Evolutionary conservation across 2,113 vertebrate species (phyloP), one percentile per base, ranked within the genome.

Genomic region (Orthonyx spaldingii): DNA sequence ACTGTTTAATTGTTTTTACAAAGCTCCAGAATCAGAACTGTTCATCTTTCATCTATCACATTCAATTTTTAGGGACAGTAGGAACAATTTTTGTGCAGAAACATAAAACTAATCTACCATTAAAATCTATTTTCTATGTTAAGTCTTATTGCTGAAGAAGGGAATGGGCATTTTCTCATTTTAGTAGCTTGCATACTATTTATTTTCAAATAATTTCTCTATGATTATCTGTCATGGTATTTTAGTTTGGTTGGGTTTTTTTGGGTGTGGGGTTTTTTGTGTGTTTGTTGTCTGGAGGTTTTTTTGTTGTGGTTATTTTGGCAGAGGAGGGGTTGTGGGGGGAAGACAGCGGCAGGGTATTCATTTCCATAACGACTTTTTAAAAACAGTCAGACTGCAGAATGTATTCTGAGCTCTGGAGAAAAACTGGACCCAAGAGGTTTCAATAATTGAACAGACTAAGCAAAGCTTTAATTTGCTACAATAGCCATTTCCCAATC

Each of bases 391-490:
- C 63, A 72, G 32, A 68, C 17, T 61, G 32, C 4, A 61, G 72
- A 92, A 77, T 81, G 88, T 74, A 50, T 56, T 49, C 30, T 41
- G 55, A 74, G 28, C 35, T 84, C 59, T 9, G 10, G 23, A 75
- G 23, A 78, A 87, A 49, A 32, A 41, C 22, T 21, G 21, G 26
- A 35, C 30, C 21, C 47, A 84, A 55, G 64, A 63, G 14, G 13
- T 59, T 87, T 93, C 87, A 93, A 11, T 47, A 93, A 89, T 4
- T 81, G 56, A 89, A 75, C 33, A 74, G 64, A 55, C 7, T 50
- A 75, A 94, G 30, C 32, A 94, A 77, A 74, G 64, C 22, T 84
- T 50, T 89, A 68, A 86, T 84, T 74, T 91, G 30, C 32, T 59
- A 42, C 10, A 1, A 61, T 9, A 72, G 49, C 17, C 16, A 44